These are phyloP conservation scores for Hippopotamus amphibius DNA, from an alignment of 2,113 vertebrate genomes.

Conservation along the genomic window DNA sequence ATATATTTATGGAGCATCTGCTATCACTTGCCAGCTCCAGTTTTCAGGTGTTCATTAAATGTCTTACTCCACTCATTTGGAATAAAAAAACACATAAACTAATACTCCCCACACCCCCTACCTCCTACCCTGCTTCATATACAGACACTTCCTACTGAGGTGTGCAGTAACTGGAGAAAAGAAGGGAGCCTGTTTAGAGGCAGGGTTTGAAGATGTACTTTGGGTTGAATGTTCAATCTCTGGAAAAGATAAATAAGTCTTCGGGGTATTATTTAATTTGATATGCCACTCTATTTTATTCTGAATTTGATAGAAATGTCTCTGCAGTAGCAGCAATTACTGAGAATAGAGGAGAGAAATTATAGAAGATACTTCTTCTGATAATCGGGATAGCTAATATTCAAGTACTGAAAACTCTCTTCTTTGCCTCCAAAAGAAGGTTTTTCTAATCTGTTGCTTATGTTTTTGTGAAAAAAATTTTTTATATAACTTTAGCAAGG, in stretches of 20 bases:
- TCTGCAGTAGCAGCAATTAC: not conserved
- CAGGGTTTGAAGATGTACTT: not conserved
- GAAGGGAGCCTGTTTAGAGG: not conserved
- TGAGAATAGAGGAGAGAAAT: not conserved
- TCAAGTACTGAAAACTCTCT: not conserved
- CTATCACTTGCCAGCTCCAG: not conserved
- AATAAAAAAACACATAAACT: not conserved
- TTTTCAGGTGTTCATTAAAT: not conserved
- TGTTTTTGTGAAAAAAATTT: not conserved
- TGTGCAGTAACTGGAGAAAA: not conserved
- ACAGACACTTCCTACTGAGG: not conserved
- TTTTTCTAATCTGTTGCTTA: not conserved
- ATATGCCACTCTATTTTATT: not conserved
- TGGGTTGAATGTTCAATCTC: not conserved
- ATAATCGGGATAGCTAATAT: not conserved
- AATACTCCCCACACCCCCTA: too few species aligned
- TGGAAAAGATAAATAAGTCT: not conserved
- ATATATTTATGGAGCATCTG: not conserved
- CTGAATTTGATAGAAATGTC: not conserved
- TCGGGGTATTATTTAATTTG: not conserved
- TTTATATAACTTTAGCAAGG: not conserved
- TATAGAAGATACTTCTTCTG: not conserved
- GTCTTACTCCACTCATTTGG: not conserved
- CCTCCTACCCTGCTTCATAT: fast-evolving
- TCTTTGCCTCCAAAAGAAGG: not conserved